A percentile compares a stretch with the other conserved stretches of the same genome.
Evolutionary conservation across 2,113 vertebrate species (phyloP).

Genomic region (Ahaetulla prasina): DNA sequence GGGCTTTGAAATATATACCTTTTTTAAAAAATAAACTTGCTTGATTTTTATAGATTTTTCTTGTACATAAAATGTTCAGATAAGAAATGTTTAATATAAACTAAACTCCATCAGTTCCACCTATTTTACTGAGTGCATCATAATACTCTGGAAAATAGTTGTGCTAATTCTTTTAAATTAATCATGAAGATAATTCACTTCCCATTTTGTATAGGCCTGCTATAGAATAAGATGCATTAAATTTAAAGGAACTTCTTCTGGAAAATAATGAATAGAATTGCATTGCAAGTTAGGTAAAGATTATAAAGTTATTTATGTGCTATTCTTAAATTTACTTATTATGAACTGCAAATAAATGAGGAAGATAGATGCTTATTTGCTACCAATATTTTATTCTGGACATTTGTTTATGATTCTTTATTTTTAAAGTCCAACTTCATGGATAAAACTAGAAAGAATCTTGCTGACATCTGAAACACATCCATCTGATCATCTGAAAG

Average conservation of each 20-base stretch:
- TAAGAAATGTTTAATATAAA: conserved; percentile 41
- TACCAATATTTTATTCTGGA: background rate
- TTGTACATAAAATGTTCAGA: conserved; percentile 45
- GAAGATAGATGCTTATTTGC: background rate
- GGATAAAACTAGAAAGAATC: background rate
- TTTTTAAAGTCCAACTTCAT: background rate
- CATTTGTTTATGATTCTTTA: background rate
- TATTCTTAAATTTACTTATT: background rate
- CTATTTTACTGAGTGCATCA: conserved; percentile 24
- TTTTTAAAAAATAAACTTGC: conserved; percentile 28
- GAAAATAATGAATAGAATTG: background rate
- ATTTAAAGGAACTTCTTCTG: background rate
- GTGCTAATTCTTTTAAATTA: conserved; percentile 27
- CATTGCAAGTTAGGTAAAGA: background rate
- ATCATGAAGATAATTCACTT: conserved; percentile 23
- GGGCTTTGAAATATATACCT: background rate
- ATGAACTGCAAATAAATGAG: background rate
- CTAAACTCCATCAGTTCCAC: conserved; percentile 8
- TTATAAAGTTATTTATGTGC: background rate
- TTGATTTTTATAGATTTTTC: conserved; percentile 22
- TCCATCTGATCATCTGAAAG: background rate
- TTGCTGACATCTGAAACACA: background rate
- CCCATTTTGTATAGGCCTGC: background rate
- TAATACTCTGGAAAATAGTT: conserved; percentile 25
- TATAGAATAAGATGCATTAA: background rate